Conservation (phyloP, 2,113 vertebrate genomes). For the Scopus umbretta region DNA sequence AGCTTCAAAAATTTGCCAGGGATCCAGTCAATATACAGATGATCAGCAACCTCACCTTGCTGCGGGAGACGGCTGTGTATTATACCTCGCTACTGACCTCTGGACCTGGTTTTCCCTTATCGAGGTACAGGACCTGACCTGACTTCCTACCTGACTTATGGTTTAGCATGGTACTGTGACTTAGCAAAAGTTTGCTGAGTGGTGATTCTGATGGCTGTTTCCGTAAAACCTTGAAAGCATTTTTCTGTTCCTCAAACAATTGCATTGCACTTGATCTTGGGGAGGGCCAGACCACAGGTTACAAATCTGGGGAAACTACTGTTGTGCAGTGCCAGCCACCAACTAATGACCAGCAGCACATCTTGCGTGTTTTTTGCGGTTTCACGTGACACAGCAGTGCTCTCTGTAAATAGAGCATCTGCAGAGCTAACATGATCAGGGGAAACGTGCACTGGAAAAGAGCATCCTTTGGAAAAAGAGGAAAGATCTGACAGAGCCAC, state of each 20-base stretch:
- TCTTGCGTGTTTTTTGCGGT: background rate
- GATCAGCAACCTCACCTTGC: slow-evolving; percentile 30
- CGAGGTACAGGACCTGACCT: background rate
- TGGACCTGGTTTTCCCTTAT: background rate
- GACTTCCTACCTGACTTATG: background rate
- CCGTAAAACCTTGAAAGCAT: background rate
- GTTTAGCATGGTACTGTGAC: accelerated
- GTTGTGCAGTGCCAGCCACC: background rate
- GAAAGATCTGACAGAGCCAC: background rate
- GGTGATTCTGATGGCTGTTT: background rate
- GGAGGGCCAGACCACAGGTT: too few relatives aligned
- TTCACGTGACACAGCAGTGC: background rate
- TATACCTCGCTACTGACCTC: slow-evolving; percentile 34
- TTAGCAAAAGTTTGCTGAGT: background rate
- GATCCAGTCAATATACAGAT: background rate
- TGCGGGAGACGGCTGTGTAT: background rate
- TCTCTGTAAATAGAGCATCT: background rate
- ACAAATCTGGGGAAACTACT: background rate
- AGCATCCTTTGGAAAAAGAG: background rate
- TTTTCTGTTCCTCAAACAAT: background rate
- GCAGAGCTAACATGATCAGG: background rate
- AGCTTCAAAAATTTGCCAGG: slow-evolving; percentile 47
- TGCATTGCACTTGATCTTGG: background rate
- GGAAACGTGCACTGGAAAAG: accelerated
- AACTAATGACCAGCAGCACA: background rate